A percentile compares a stretch with the other conserved stretches of the same genome.
phyloP scores from a whole-genome alignment of 1,140 invertebrate species.

The Heliconius hermathena region DNA sequence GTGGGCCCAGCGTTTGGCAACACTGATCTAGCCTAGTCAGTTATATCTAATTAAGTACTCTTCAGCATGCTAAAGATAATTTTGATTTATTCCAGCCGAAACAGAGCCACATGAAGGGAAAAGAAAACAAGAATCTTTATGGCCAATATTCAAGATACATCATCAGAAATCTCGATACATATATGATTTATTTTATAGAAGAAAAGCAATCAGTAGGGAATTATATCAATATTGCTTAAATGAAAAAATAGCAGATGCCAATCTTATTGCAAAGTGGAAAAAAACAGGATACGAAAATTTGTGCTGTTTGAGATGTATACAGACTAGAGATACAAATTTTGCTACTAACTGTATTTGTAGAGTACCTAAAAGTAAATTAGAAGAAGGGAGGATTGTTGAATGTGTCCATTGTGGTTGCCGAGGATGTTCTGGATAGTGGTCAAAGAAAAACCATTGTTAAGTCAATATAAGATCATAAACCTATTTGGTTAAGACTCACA shows the following conservation, averaged over 20 bases:
- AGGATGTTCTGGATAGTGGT: conserved; percentile 92
- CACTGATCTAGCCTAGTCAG: too few relatives aligned
- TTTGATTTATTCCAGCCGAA: conserved; percentile 86
- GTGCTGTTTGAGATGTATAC: conserved; percentile 99
- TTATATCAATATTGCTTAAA: conserved; percentile 98
- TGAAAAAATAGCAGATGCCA: conserved; percentile 98
- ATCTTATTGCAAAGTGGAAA: conserved; percentile 99
- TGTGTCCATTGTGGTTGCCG: conserved; percentile 98
- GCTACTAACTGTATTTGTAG: conserved; percentile 99
- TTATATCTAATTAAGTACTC: neutral
- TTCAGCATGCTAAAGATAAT: neutral
- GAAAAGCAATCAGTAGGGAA: conserved; percentile 98
- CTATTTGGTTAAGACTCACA: neutral
- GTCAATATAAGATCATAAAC: neutral
- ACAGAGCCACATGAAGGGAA: conserved; percentile 99
- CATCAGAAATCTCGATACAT: conserved; percentile 99
- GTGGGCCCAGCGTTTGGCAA: too few relatives aligned
- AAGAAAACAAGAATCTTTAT: conserved; percentile 98
- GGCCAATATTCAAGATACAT: conserved; percentile 99
- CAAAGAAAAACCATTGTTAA: neutral
- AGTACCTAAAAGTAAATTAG: conserved; percentile 98
- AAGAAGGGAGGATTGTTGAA: conserved; percentile 98
- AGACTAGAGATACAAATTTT: conserved; percentile 99
- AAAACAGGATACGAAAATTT: conserved; percentile 99
- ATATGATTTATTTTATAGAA: conserved; percentile 97